Percentiles rank a stretch among this genome's conserved stretches.
phyloP scores from a whole-genome alignment of 1,140 invertebrate genomes.

The Orchesella cincta region DNA sequence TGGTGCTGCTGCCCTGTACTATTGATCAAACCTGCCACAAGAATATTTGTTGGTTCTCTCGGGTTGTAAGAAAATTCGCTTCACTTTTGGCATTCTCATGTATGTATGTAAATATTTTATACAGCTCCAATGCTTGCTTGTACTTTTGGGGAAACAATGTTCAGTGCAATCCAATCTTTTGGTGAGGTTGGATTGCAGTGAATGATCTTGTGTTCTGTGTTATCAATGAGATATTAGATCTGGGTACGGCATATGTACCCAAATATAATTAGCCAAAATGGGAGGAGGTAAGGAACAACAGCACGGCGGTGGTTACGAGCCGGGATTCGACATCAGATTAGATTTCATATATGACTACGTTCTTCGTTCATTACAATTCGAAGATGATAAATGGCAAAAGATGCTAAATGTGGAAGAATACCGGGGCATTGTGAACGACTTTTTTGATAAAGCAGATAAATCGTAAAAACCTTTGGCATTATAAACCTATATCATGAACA shows the following conservation, averaged over 20 bases:
- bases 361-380: slow-evolving; percentile 83
- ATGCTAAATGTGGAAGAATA: slow-evolving; percentile 82
- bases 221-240: background rate
- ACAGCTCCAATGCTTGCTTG: too few species aligned
- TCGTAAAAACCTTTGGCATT: slow-evolving; percentile 57
- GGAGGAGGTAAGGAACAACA: slow-evolving; percentile 14
- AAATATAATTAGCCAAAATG: too few species aligned
- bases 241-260: too few species aligned
- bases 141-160: too few species aligned
- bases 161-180: too few species aligned
- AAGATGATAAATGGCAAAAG: slow-evolving; percentile 87
- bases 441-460: slow-evolving; percentile 73
- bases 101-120: too few species aligned
- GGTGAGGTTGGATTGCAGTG: background rate
- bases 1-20: too few species aligned
- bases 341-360: slow-evolving; percentile 83
- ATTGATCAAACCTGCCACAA: too few species aligned
- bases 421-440: slow-evolving; percentile 76
- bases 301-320: slow-evolving; percentile 38
- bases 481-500: background rate
- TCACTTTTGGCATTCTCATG: too few species aligned
- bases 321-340: slow-evolving; percentile 68
- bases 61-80: too few species aligned
- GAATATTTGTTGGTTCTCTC: too few species aligned
- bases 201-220: background rate